Evolutionary conservation across 2,113 vertebrate species (phyloP), one percentile per base, ranked within the genome.

Genomic region (Takifugu flavidus): DNA sequence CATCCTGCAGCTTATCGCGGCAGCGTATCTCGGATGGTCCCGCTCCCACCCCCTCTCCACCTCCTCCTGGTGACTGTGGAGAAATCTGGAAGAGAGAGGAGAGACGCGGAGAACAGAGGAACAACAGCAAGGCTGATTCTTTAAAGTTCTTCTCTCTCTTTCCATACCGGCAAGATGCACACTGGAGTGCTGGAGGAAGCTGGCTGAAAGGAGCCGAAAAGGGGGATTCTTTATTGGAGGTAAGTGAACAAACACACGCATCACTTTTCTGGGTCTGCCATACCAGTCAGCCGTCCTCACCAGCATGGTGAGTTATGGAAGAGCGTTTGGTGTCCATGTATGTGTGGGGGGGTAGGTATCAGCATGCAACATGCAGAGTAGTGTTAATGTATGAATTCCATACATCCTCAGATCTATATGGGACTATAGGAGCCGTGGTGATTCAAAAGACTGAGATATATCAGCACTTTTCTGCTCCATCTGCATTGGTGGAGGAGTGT

Each of bases 401-500:
- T 53, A 65, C 11, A 10, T 67, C 74, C 77, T 77, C 70, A 71
- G 26, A 27, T 65, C 50, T 28, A 29, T 25, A 62, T 47, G 56
- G 57, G 56, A 49, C 43, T 31, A 49, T 51, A 58, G 51, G 31
- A 70, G 70, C n/a, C 56, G 52, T 49, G 57, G 15, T 52, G 70
- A 76, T 67, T 65, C 3, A 72, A 61, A 69, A 42, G 65, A 52
- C 42, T 20, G 62, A 62, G 56, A 28, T 42, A 50, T 77, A 65
- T 79, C 56, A 53, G 31, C 60, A 66, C 72, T 78, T 56, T 70
- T 60, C 74, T 75, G 84, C 72, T 79, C 82, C 84, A 84, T 86
- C 86, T 86, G 82, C 82, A 87, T 84, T 75, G 79, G 86, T 83
- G 83, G 82, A 80, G 83, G 86, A 80, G 76, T 71, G 83, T 80